phyloP scores from a whole-genome alignment of 23 tunicate species.

The Phallusia fumigata region DNA sequence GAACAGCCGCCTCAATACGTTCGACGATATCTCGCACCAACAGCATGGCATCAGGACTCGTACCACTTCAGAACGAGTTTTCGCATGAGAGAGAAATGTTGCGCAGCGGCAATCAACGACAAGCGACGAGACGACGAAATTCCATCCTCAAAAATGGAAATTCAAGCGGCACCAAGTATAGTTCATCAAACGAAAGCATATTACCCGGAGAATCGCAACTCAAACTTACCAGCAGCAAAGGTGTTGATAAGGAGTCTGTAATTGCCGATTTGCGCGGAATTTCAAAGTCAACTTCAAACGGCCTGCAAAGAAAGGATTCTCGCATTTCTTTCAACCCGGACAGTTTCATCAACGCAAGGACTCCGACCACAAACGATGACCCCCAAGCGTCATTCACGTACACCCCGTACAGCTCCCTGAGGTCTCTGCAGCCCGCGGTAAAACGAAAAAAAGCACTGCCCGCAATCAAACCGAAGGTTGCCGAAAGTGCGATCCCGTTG shows the following conservation, averaged over 20 bases:
- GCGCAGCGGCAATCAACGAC: constrained; percentile 25
- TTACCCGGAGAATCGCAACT: not conserved
- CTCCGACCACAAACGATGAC: not conserved
- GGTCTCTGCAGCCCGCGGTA: constrained; percentile 34
- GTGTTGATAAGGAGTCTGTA: not conserved
- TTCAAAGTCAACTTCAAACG: not conserved
- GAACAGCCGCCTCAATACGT: not conserved
- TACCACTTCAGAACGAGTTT: not conserved
- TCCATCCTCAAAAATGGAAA: constrained; percentile 3
- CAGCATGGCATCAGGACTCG: constrained; percentile 10
- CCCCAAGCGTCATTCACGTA: not conserved
- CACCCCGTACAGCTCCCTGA: not conserved
- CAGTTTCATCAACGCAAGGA: not conserved
- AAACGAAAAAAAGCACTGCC: constrained; percentile 34
- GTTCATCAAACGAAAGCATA: not conserved
- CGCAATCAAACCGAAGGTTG: constrained; percentile 5
- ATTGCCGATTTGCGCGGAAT: constrained; percentile 4
- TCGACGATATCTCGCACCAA: constrained; percentile 17
- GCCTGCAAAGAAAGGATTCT: not conserved
- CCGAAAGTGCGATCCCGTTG: constrained; percentile 62
- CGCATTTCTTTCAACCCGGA: not conserved
- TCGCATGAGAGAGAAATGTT: constrained; percentile 23
- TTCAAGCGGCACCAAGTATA: not conserved
- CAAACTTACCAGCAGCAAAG: not conserved
- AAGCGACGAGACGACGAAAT: not conserved